Conservation (phyloP, 2,113 vertebrate genomes). For the Ptychochromis oligacanthus region DNA sequence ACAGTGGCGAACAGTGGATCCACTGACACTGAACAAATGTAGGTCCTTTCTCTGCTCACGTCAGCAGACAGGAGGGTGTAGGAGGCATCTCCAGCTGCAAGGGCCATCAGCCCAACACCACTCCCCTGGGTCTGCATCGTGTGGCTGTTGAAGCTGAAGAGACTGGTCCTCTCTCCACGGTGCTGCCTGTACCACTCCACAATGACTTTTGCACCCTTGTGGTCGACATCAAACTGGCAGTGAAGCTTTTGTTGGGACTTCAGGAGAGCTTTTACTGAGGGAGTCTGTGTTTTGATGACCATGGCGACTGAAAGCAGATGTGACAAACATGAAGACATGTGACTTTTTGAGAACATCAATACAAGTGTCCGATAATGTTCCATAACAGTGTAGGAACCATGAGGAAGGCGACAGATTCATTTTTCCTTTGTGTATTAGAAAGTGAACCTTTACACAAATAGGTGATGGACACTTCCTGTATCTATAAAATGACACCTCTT, state of each 20-base stretch:
- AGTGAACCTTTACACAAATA: no score
- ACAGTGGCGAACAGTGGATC: slow-evolving; percentile 63
- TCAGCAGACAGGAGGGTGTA: slow-evolving; percentile 51
- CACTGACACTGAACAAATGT: slow-evolving; percentile 67
- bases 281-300: slow-evolving; percentile 66
- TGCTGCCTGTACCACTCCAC: slow-evolving; percentile 66
- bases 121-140: slow-evolving; percentile 41
- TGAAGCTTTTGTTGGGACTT: slow-evolving; percentile 60
- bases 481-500: no score
- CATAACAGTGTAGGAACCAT: no score
- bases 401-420: no score
- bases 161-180: slow-evolving; percentile 43
- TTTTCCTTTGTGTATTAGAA: no score
- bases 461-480: no score
- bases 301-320: slow-evolving; percentile 68
- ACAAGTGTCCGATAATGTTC: background rate
- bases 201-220: slow-evolving; percentile 39
- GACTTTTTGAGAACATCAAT: background rate
- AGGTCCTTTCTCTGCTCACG: slow-evolving; percentile 67
- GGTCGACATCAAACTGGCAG: slow-evolving; percentile 78
- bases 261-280: slow-evolving; percentile 60
- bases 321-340: background rate
- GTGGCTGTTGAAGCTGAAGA: slow-evolving; percentile 63
- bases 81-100: slow-evolving; percentile 73
- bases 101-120: slow-evolving; percentile 38